Evolutionary conservation across 1,140 invertebrate species (phyloP).

Genomic region (Propsilocerus akamusi): DNA sequence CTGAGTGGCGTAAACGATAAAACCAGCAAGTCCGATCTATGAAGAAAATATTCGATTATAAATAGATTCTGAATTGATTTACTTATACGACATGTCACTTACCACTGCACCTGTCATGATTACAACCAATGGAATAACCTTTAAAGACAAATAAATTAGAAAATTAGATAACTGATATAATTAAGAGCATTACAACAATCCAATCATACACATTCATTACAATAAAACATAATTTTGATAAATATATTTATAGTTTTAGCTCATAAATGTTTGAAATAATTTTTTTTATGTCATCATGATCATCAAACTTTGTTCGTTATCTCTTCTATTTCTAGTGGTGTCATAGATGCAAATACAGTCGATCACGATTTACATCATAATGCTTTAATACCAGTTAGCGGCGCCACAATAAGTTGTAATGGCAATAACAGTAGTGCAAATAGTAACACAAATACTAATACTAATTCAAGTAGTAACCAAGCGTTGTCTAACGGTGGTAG

Average conservation of each 20-base stretch:
- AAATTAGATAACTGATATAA: not conserved
- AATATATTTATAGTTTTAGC: too few relatives aligned
- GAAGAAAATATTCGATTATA: not conserved
- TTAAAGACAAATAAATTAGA: too few relatives aligned
- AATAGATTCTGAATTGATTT: not conserved
- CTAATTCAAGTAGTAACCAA: not conserved
- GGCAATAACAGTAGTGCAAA: not conserved
- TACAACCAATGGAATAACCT: constrained; percentile 20
- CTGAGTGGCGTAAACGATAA: constrained; percentile 13
- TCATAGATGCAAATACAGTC: not conserved
- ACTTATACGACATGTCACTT: not conserved
- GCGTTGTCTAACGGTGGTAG: constrained; percentile 24
- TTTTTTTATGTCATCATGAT: constrained; percentile 13
- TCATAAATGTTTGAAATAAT: not conserved
- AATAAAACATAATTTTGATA: too few relatives aligned
- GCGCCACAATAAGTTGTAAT: not conserved
- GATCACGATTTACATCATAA: constrained; percentile 2
- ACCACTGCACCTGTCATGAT: constrained; percentile 9
- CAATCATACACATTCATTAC: not conserved
- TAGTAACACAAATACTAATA: constrained; percentile 1
- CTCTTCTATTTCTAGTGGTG: not conserved
- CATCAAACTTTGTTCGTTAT: constrained; percentile 19
- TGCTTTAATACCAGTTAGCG: not conserved
- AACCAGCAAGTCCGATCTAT: constrained; percentile 8
- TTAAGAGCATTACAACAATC: not conserved